phyloP scores from a whole-genome alignment of 2,113 vertebrate species.

The Triplophysa dalaica region DNA sequence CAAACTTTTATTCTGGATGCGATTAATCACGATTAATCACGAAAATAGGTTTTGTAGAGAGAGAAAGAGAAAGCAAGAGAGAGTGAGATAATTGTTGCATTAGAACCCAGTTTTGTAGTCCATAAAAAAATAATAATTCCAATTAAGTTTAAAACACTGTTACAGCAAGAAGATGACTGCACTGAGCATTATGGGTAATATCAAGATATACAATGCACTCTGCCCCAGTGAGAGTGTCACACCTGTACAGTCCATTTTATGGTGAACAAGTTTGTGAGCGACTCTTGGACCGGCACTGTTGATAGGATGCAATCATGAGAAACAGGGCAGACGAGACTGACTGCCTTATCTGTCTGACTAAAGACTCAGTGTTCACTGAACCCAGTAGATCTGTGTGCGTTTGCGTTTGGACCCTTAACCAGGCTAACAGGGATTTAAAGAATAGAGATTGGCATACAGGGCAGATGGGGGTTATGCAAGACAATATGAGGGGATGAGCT shows the following conservation, averaged over 20 bases:
- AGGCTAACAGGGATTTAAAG: conserved; percentile 47
- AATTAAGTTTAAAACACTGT: conserved; percentile 2
- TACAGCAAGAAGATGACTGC: neutral
- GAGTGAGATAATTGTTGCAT: neutral
- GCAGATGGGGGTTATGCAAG: conserved; percentile 43
- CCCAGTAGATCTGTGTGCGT: conserved; percentile 1
- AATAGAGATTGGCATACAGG: conserved; percentile 24
- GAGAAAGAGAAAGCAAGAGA: neutral
- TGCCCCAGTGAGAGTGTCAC: neutral
- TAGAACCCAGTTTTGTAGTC: neutral
- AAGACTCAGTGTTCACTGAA: neutral
- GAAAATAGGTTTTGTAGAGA: no score
- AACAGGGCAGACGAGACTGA: conserved; percentile 1
- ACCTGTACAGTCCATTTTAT: neutral
- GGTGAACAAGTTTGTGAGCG: neutral
- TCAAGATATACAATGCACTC: neutral
- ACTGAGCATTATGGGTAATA: neutral
- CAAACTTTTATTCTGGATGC: no score
- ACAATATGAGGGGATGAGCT: conserved; percentile 5
- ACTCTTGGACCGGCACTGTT: conserved; percentile 1
- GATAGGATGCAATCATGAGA: conserved; percentile 6
- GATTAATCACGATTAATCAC: no score
- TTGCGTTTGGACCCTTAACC: conserved; percentile 14
- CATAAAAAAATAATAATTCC: neutral
- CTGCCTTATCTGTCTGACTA: conserved; percentile 4